These are phyloP conservation scores for Cactoblastis cactorum DNA, from an alignment of 2,888 invertebrate genomes.

Conservation along the genomic window DNA sequence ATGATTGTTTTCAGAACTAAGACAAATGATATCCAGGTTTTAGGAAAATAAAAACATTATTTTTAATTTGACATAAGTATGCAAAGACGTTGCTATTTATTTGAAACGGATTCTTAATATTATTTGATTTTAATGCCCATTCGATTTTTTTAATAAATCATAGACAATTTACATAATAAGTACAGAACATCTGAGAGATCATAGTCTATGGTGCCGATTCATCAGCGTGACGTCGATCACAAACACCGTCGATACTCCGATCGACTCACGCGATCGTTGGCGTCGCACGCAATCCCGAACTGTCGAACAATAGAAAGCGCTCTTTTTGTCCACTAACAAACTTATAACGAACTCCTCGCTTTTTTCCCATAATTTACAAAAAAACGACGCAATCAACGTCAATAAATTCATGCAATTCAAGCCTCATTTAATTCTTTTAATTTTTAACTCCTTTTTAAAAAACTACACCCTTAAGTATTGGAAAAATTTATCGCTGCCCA, in stretches of 20 bases:
- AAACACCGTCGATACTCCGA: conserved; percentile 57
- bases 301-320: conserved; percentile 29
- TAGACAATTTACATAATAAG: background rate
- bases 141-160: no score
- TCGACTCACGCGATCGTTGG: conserved; percentile 71
- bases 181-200: background rate
- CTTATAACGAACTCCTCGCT: background rate
- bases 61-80: no score
- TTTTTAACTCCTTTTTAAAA: background rate
- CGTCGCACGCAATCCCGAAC: conserved; percentile 62
- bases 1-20: background rate
- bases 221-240: conserved; percentile 69
- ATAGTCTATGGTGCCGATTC: conserved; percentile 45
- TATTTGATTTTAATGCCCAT: no score
- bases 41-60: no score
- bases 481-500: conserved; percentile 8
- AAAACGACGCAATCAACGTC: conserved; percentile 1
- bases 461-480: background rate
- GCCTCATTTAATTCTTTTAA: conserved; percentile 8
- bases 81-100: no score
- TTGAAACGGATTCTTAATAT: no score
- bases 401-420: conserved; percentile 6
- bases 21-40: background rate
- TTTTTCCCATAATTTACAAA: conserved; percentile 8
- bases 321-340: conserved; percentile 12